Conservation (phyloP, 2,113 vertebrate species). For the Brachyhypopomus occidentalis region DNA sequence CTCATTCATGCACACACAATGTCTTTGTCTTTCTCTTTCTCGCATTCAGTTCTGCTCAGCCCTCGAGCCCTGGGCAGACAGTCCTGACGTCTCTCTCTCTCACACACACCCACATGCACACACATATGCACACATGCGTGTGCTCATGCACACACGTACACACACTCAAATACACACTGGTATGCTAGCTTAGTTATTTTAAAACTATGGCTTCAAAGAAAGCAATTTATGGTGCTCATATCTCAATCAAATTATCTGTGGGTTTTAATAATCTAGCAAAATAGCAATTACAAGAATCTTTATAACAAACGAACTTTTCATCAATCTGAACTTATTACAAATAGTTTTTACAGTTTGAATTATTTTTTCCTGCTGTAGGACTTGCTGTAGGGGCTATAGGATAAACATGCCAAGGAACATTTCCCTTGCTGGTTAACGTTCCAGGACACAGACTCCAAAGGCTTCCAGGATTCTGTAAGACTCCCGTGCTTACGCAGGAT, state of each 20-base stretch:
- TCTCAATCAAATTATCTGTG: slow-evolving; percentile 59
- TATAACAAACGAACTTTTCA: no score
- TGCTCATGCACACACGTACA: slow-evolving; percentile 30
- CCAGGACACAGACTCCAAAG: not conserved
- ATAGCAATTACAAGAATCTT: no score
- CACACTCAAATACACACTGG: slow-evolving; percentile 25
- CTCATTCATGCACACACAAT: slow-evolving; percentile 32
- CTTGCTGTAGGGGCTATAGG: no score
- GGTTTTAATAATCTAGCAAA: not conserved
- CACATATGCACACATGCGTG: not conserved
- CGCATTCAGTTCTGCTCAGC: slow-evolving; percentile 46
- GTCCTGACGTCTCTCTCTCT: slow-evolving; percentile 67
- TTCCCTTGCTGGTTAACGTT: no score
- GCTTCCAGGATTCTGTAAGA: not conserved
- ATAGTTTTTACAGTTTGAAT: no score
- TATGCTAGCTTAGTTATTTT: slow-evolving; percentile 21
- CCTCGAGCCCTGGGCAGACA: slow-evolving; percentile 59
- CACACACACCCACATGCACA: not conserved
- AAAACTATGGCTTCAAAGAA: slow-evolving; percentile 48
- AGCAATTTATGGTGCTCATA: slow-evolving; percentile 54
- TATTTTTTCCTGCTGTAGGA: no score
- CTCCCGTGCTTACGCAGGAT: not conserved
- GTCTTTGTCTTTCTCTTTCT: slow-evolving; percentile 45
- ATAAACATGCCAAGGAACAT: no score
- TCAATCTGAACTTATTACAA: no score